Conservation (phyloP, 2,888 invertebrate species). For the Dione vanillae region DNA sequence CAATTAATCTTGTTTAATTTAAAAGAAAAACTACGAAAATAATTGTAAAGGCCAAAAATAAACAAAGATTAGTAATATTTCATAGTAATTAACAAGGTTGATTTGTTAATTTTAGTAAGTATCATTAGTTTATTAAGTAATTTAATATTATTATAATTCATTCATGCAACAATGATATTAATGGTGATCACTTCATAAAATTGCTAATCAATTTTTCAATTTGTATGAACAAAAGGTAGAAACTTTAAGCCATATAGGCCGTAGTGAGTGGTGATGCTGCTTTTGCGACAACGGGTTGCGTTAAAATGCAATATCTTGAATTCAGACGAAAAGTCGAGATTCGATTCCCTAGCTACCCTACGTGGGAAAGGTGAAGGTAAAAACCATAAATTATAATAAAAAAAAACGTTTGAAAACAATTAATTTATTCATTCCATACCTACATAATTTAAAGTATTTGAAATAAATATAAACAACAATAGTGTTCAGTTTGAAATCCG, state of each 20-base stretch:
- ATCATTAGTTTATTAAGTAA: neutral
- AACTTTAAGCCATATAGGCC: neutral
- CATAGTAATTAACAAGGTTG: slow-evolving; percentile 10
- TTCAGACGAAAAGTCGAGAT: no score
- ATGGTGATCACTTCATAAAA: no score
- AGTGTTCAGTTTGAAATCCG: neutral
- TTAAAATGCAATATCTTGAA: no score
- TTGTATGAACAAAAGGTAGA: no score
- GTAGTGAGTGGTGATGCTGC: no score
- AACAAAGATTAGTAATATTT: slow-evolving; percentile 1
- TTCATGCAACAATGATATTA: neutral
- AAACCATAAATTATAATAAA: no score
- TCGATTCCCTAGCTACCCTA: no score
- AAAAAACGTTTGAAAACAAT: no score
- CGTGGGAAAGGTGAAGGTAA: no score
- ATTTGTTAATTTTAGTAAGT: neutral
- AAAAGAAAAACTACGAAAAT: neutral
- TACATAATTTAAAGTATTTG: neutral
- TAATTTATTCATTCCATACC: no score
- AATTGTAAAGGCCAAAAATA: slow-evolving; percentile 10
- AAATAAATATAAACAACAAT: neutral
- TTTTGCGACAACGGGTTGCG: no score
- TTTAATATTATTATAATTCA: neutral
- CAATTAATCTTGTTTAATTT: neutral
- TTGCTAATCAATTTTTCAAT: no score